Base-by-base conservation (phyloP, 2,113 vertebrate species). In the Pteruthius melanotis region DNA sequence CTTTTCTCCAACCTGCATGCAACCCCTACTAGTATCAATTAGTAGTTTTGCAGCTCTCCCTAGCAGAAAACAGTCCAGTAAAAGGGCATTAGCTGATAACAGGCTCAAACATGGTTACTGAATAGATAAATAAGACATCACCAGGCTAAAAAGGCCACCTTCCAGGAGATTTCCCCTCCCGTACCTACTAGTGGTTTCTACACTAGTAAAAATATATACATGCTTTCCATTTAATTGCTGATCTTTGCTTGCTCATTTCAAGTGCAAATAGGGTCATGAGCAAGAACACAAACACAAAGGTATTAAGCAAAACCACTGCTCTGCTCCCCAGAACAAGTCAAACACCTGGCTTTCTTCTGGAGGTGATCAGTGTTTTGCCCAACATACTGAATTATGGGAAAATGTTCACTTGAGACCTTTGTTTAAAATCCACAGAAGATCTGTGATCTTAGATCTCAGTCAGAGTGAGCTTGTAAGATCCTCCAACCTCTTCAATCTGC, bases 381-480 rank as follows among this genome's bases (percentile, higher is more conserved):
- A 65, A 75, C 75, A 31, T 76, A 72, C 74, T 42, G 69, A 91
- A 61, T 79, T 77, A 60, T 54, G 70, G 65, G 52, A 68, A 84
- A 84, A 77, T 69, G 40, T 94, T 94, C 59, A 39, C 13, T 83
- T 56, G 59, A 92, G 93, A 88, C 74, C 95, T 91, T 83, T 71
- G 42, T 20, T 79, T 86, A 77, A 93, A 97, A 88, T 86, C 83
- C 78, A 71, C 37, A 53, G 83, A 84, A 88, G 80, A 63, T 52
- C 28, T 6, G 39, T 2, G 30, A 88, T 93, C 84, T 98, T 97
- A 99, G 96, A 99, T 99, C 96, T 99, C 99, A 1, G 99, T 99
- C 57, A 99, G 98, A 31, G 99, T 99, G 96, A 99, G 99, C 84
- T 99, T 99, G 97, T 99, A 99, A 31, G 98, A 97, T 69, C 98